Percentiles rank a stretch among this genome's conserved stretches.
These are phyloP conservation scores for Leptopilina clavipes DNA, from an alignment of 1,140 invertebrate genomes.

Conservation along the genomic window DNA sequence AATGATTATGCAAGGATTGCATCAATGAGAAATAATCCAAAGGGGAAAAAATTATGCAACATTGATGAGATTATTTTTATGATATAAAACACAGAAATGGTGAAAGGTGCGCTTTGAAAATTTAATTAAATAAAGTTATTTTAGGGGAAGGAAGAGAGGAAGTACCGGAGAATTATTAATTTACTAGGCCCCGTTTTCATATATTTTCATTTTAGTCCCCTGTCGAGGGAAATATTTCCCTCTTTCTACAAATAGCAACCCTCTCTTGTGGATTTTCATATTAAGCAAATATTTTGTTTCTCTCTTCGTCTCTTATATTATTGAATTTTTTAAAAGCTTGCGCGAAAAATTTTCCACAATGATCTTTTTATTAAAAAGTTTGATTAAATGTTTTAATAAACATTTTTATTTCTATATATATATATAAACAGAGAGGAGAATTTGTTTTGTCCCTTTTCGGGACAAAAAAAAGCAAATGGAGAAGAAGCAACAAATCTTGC, in stretches of 20 bases:
- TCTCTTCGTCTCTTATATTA: constrained; percentile 21
- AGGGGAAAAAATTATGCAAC: too few relatives aligned
- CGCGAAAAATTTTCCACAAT: constrained; percentile 23
- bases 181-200: constrained; percentile 58
- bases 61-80: too few relatives aligned
- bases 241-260: constrained; percentile 42
- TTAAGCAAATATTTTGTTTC: constrained; percentile 47
- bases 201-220: constrained; percentile 59
- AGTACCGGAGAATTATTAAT: constrained; percentile 64
- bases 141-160: constrained; percentile 41
- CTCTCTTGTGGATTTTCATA: constrained; percentile 51
- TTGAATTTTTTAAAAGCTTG: background rate
- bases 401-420: background rate
- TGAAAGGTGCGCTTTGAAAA: constrained; percentile 61
- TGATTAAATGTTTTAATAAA: background rate
- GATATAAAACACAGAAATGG: too few relatives aligned
- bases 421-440: background rate
- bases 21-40: too few relatives aligned
- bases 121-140: constrained; percentile 71
- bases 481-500: constrained; percentile 3
- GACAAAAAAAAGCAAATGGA: background rate
- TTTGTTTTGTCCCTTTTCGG: background rate
- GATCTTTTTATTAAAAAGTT: background rate
- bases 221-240: constrained; percentile 17
- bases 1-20: background rate